Evolutionary conservation across 2,113 vertebrate species (phyloP).

Genomic region (Pogona vitticeps): DNA sequence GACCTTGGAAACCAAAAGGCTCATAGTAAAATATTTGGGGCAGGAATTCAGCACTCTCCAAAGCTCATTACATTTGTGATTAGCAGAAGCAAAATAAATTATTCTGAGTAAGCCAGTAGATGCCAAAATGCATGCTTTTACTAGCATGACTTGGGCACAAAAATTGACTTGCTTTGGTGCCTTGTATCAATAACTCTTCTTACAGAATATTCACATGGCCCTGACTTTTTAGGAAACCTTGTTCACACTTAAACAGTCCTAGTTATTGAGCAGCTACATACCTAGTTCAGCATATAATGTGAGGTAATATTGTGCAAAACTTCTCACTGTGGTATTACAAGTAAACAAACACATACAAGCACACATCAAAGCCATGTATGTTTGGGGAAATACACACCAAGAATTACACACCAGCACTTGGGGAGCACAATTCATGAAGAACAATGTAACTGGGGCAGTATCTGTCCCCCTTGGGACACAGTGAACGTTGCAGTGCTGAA

Average conservation of each 20-base stretch:
- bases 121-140: not conserved
- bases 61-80: not conserved
- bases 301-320: no score
- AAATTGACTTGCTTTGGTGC: not conserved
- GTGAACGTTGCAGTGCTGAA: not conserved
- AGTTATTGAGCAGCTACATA: not conserved
- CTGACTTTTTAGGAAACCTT: not conserved
- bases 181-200: not conserved
- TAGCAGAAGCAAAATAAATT: not conserved
- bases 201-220: not conserved
- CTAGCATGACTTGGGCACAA: not conserved
- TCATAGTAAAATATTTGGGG: not conserved
- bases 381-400: not conserved
- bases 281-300: not conserved
- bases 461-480: not conserved
- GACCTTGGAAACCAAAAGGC: not conserved
- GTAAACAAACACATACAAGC: not conserved
- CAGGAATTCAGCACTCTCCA: not conserved
- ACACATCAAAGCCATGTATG: not conserved
- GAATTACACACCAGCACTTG: not conserved
- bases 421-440: not conserved
- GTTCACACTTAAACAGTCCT: not conserved
- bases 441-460: not conserved
- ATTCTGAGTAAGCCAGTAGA: not conserved
- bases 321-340: not conserved